These are phyloP conservation scores for Mus spicilegus DNA, from an alignment of 2,113 vertebrate genomes.

Conservation along the genomic window DNA sequence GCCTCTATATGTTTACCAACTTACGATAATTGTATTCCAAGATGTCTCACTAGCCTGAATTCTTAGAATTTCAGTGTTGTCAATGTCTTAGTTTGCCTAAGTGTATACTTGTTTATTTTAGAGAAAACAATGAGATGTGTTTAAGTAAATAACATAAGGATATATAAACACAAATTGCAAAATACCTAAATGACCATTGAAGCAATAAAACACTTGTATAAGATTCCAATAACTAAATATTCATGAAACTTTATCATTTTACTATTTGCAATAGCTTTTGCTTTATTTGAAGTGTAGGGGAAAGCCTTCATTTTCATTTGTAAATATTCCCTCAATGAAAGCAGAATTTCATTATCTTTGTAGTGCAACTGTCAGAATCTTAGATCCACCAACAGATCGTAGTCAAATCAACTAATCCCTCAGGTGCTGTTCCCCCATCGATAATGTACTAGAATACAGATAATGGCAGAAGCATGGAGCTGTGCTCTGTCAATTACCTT, in stretches of 20 bases:
- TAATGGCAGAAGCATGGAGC: neutral
- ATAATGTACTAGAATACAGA: neutral
- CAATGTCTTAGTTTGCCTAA: neutral
- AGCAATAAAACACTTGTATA: neutral
- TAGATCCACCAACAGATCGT: neutral
- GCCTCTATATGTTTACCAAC: neutral
- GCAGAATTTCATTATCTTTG: neutral
- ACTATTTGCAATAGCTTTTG: slow-evolving; percentile 52
- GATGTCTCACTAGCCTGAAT: neutral
- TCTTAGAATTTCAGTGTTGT: neutral
- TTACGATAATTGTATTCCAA: neutral
- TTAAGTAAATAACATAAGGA: neutral
- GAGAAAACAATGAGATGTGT: neutral
- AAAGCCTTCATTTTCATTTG: neutral
- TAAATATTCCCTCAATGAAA: neutral
- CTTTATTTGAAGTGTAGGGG: neutral
- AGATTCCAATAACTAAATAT: slow-evolving; percentile 54
- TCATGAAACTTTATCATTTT: neutral
- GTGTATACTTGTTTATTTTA: neutral
- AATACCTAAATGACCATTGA: neutral
- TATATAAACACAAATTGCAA: neutral
- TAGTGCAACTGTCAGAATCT: neutral
- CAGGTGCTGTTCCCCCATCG: neutral
- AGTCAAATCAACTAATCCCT: neutral
- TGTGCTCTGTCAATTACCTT: neutral